Conservation (phyloP, 30 jellyfish, hydroid and myxozoan genomes). For the Mastigias papua region DNA sequence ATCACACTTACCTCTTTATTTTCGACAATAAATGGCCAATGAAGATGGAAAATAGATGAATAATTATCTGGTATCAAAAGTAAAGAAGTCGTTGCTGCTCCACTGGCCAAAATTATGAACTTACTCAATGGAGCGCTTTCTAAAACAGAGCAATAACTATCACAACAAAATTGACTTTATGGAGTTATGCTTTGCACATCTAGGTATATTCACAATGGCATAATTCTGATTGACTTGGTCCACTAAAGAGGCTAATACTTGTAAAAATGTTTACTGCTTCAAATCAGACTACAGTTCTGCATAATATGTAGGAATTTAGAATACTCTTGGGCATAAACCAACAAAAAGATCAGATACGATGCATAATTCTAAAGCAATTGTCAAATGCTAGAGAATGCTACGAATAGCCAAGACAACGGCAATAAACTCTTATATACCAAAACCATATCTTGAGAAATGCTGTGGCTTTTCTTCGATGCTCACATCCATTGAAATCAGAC, state of each 20-base stretch:
- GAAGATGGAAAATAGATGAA: constrained; percentile 26
- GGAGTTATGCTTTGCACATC: too few relatives aligned
- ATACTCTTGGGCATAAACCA: too few relatives aligned
- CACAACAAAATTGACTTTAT: not conserved
- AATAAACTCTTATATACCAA: constrained; percentile 12
- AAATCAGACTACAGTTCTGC: too few relatives aligned
- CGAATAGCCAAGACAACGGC: not conserved
- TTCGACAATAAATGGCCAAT: constrained; percentile 60
- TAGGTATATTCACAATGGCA: too few relatives aligned
- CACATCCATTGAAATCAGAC: not conserved
- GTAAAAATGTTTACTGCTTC: too few relatives aligned
- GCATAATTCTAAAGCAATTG: not conserved
- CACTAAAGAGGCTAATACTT: too few relatives aligned
- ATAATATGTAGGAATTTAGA: too few relatives aligned
- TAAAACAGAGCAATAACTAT: not conserved
- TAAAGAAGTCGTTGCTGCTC: constrained; percentile 62
- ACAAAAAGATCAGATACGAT: too few relatives aligned
- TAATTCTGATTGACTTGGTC: too few relatives aligned
- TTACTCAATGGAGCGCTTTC: constrained; percentile 70
- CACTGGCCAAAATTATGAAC: constrained; percentile 58
- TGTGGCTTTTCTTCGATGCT: constrained; percentile 22
- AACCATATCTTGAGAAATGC: constrained; percentile 50
- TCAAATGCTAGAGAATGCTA: not conserved
- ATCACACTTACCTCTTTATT: constrained; percentile 31
- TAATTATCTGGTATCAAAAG: constrained; percentile 32